phyloP scores from a whole-genome alignment of 2,113 vertebrate genomes.

The Prionailurus viverrinus region DNA sequence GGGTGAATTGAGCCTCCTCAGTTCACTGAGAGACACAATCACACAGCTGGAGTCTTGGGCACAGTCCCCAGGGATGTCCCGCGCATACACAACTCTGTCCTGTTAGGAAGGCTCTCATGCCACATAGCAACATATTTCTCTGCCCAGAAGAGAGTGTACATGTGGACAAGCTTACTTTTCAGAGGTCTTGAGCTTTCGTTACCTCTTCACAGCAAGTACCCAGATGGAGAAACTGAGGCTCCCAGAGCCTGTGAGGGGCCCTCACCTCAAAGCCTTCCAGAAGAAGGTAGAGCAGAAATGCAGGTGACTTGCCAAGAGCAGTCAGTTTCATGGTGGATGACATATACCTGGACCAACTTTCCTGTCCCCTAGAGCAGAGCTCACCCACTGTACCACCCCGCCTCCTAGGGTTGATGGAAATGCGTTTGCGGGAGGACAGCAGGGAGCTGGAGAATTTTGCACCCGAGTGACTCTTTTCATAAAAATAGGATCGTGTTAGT shows the following conservation, averaged over 20 bases:
- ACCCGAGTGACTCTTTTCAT: not conserved
- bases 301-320: not conserved
- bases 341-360: accelerated
- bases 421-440: not conserved
- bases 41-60: not conserved
- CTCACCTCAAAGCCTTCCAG: not conserved
- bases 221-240: not conserved
- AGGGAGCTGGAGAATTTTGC: not conserved
- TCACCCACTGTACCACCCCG: not conserved
- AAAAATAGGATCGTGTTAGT: not conserved
- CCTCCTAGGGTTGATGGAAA: not conserved
- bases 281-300: not conserved
- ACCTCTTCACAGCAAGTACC: not conserved
- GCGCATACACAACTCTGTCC: not conserved
- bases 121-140: not conserved
- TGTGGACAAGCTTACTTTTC: not conserved
- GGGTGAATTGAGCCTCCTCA: not conserved
- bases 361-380: not conserved
- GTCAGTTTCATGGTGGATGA: accelerated
- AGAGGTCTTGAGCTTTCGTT: not conserved
- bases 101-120: not conserved
- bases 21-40: not conserved
- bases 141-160: not conserved
- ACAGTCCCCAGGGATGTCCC: not conserved
- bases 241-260: not conserved